Percentiles rank a stretch among this genome's conserved stretches.
Evolutionary conservation across 2,888 invertebrate genomes (phyloP).

Genomic region (Cephalotes varians): DNA sequence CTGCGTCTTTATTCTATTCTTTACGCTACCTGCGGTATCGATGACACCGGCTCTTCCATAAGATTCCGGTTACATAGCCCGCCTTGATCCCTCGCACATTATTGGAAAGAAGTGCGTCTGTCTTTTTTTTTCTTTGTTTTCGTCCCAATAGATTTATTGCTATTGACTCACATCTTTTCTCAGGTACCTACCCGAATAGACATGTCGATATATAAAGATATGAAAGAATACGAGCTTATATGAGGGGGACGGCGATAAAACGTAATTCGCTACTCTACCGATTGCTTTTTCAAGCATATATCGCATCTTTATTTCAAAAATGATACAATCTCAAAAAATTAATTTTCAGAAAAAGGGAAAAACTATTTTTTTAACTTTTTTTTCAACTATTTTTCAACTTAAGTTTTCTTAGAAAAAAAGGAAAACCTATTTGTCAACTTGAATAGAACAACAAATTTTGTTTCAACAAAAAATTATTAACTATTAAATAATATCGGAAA

Average conservation of each 20-base stretch:
- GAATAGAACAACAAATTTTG: too few species aligned
- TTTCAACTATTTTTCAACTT: too few species aligned
- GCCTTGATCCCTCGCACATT: conserved; percentile 28
- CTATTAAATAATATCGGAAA: too few species aligned
- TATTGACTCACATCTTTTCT: conserved; percentile 44
- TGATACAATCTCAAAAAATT: too few species aligned
- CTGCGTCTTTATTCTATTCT: conserved; percentile 50
- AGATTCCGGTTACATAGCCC: conserved; percentile 62
- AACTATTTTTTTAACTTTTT: too few species aligned
- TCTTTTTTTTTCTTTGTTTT: conserved; percentile 2
- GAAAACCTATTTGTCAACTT: too few species aligned
- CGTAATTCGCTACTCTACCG: not conserved
- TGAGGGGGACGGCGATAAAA: not conserved
- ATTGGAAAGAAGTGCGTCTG: conserved; percentile 19
- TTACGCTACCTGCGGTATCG: conserved; percentile 46
- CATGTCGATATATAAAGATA: conserved; percentile 4
- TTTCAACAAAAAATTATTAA: too few species aligned
- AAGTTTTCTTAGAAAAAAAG: too few species aligned
- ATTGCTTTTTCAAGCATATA: not conserved
- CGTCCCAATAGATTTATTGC: conserved; percentile 34
- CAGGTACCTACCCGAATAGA: conserved; percentile 21
- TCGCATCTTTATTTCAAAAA: too few species aligned
- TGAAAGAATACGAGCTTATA: not conserved
- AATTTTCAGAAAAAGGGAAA: too few species aligned
- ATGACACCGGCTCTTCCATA: conserved; percentile 57